Percentiles rank a stretch among this genome's conserved stretches.
Evolutionary conservation across 2,113 vertebrate species (phyloP).

Genomic region (Aptenodytes patagonicus): DNA sequence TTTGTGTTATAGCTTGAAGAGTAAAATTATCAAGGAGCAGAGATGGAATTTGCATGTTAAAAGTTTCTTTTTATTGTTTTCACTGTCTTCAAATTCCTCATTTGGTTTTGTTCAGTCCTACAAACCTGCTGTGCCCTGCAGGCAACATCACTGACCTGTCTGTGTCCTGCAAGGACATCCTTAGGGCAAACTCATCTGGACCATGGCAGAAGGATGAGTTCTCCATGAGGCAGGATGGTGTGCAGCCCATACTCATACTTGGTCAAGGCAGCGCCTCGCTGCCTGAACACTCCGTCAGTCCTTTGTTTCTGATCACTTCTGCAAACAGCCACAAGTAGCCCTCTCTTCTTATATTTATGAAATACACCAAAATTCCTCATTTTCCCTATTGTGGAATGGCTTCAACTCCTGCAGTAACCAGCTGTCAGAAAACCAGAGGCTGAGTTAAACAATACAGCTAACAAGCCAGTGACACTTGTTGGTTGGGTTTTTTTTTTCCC

Average conservation of each 20-base stretch:
- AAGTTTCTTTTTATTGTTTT: not conserved
- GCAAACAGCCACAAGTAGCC: not conserved
- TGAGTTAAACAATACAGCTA: not conserved
- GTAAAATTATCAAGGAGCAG: not conserved
- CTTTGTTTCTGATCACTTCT: not conserved
- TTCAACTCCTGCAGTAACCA: not conserved
- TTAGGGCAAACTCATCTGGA: not conserved
- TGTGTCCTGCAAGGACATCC: not conserved
- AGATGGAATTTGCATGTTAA: slow-evolving; percentile 36
- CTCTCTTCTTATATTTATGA: not conserved
- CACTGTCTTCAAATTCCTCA: not conserved
- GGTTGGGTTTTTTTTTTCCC: not conserved
- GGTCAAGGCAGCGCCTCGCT: not conserved
- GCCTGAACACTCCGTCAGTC: not conserved
- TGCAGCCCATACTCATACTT: rapidly evolving
- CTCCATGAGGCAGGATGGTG: not conserved
- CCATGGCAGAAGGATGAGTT: rapidly evolving
- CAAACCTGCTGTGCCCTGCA: not conserved
- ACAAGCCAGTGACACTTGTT: not conserved
- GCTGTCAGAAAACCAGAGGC: not conserved
- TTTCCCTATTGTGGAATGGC: not conserved
- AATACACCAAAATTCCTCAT: not conserved
- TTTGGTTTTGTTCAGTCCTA: not conserved
- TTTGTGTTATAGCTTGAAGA: not conserved
- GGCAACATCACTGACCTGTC: not conserved